Conservation (phyloP, 2,113 vertebrate genomes). For the Cyprinodon brontotheroides region DNA sequence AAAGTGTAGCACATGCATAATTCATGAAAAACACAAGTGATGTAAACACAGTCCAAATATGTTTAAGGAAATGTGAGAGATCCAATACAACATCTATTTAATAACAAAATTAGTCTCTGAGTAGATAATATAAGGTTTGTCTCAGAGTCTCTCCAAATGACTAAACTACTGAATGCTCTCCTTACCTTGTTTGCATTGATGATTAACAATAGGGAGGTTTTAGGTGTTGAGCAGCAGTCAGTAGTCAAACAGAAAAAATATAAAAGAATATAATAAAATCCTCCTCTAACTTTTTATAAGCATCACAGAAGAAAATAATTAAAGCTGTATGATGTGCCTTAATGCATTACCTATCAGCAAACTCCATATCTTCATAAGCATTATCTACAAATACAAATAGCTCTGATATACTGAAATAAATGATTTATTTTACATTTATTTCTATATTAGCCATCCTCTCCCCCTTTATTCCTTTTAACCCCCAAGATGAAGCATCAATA, state of each 20-base stretch:
- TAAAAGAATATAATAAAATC: neutral
- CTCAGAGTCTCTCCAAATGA: neutral
- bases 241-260: neutral
- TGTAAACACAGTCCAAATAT: constrained; percentile 14
- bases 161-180: neutral
- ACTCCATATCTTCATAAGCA: neutral
- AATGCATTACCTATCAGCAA: neutral
- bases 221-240: constrained; percentile 13
- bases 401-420: neutral
- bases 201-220: constrained; percentile 10
- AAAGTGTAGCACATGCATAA: constrained; percentile 28
- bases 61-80: constrained; percentile 4
- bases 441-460: neutral
- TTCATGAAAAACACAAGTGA: constrained; percentile 36
- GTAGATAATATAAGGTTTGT: neutral
- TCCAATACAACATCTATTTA: neutral
- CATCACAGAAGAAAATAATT: neutral
- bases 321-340: neutral
- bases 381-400: neutral
- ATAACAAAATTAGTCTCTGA: neutral
- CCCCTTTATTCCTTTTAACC: constrained; percentile 10
- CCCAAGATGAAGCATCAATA: neutral
- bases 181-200: neutral
- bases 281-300: neutral
- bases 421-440: neutral